Base-by-base conservation (phyloP, 2,797 vertebrate genomes). In the Sardinella longiceps region DNA sequence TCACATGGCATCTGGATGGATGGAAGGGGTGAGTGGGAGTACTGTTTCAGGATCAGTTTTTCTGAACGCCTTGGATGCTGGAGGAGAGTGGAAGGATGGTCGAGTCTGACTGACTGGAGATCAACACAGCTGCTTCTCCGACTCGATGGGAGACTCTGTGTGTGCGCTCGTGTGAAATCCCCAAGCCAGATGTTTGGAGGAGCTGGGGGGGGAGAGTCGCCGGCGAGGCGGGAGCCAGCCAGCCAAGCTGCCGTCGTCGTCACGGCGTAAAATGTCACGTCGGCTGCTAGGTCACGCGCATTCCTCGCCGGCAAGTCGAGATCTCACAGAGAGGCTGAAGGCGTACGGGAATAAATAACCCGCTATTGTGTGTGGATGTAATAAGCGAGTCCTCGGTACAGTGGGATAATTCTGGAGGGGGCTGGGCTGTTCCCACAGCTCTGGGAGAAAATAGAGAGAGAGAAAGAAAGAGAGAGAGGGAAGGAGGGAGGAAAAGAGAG, bases 351-450 rank as follows among this genome's bases (percentile, higher is more conserved):
- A 77, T 77, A 43, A 20, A 18, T 77, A 77, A 20, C 18, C 70
- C 70, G 18, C 7, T 77, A 77, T 70, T 77, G 70, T 77, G 70
- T 77, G 70, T 77, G 70, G 37, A 77, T 43, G 18, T 37, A 77
- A 77, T 77, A 10, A 43, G 18, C 20, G 6, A 23, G 37, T 6
- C 66, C 20, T 77, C 37, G 28, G 33, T 43, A 77, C 33, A 77
- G 33, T 20, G 70, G 43, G 70, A 77, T 43, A 20, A 37, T 77
- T 77, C 37, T 77, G 37, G 70, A 77, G 37, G 33, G 33, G 70
- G 70, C 37, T 77, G 70, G 70, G 66, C 33, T 74, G 66, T 74
- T 77, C 70, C 70, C 70, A 77, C 18, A 39, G 66, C 28, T 43
- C 43, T 37, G 63, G 14, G n/a, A 25, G 56, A 60, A 9, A 60